These are phyloP conservation scores for Drosophila tripunctata DNA, from an alignment of 2,888 invertebrate species.

Conservation along the genomic window DNA sequence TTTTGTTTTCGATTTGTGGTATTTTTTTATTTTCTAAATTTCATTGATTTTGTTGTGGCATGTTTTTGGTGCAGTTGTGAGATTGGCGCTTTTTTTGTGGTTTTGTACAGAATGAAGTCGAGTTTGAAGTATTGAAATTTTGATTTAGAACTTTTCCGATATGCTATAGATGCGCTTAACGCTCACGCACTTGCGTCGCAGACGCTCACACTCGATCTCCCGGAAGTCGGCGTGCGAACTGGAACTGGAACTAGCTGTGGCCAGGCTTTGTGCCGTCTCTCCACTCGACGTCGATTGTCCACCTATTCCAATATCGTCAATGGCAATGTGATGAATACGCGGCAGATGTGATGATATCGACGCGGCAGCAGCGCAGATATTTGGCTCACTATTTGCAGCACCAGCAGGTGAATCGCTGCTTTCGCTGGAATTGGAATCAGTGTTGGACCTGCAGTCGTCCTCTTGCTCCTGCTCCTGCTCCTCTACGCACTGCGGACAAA, in stretches of 20 bases:
- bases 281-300: conserved; percentile 5
- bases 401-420: conserved; percentile 45
- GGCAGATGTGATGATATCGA: conserved; percentile 32
- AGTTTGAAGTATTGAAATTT: conserved; percentile 46
- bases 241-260: conserved; percentile 60
- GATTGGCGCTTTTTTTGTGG: conserved; percentile 40
- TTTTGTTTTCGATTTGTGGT: conserved; percentile 11
- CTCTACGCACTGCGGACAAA: conserved; percentile 63
- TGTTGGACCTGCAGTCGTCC: conserved; percentile 11
- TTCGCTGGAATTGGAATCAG: background rate
- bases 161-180: conserved; percentile 84
- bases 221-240: conserved; percentile 81
- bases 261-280: conserved; percentile 43
- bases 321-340: conserved; percentile 68
- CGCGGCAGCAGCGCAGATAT: conserved; percentile 52
- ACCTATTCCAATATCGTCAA: conserved; percentile 65
- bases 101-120: conserved; percentile 45
- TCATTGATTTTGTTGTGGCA: conserved; percentile 1
- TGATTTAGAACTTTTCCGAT: conserved; percentile 82
- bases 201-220: conserved; percentile 83
- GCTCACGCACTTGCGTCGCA: conserved; percentile 83
- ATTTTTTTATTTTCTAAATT: conserved; percentile 2
- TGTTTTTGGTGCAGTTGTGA: conserved; percentile 42
- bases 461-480: conserved; percentile 35
- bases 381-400: conserved; percentile 66